These are phyloP conservation scores for Bucorvus abyssinicus DNA, from an alignment of 2,797 vertebrate genomes.

Conservation along the genomic window DNA sequence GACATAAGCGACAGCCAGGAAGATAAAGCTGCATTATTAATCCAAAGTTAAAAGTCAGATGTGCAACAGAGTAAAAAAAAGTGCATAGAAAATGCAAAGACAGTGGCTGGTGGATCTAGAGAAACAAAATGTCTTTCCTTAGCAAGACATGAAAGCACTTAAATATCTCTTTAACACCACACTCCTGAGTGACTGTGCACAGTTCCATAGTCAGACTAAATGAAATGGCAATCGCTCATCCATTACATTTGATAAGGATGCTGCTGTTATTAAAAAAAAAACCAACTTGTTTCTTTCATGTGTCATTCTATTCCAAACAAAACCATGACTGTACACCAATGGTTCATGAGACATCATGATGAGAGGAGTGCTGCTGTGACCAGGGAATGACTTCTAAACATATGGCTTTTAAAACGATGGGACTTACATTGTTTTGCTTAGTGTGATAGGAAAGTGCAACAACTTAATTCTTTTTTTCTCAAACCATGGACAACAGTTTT, in stretches of 20 bases:
- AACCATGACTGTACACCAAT: neutral
- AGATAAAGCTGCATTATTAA: neutral
- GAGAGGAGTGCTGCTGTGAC: neutral
- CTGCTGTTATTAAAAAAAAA: neutral
- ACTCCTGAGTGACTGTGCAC: neutral
- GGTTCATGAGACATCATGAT: neutral
- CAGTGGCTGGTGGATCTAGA: neutral
- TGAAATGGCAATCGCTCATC: neutral
- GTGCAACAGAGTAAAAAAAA: neutral
- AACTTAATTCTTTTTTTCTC: neutral
- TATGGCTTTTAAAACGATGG: neutral
- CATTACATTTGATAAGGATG: neutral
- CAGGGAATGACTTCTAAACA: neutral
- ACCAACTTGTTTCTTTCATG: neutral
- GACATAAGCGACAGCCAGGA: neutral
- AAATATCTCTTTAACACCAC: neutral
- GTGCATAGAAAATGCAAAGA: neutral
- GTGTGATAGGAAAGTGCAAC: neutral
- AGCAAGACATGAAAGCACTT: neutral
- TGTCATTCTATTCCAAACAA: neutral
- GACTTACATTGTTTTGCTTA: neutral
- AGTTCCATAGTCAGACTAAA: neutral
- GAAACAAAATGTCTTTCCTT: neutral
- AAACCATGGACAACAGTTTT: neutral
- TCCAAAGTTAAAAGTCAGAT: neutral